Conservation (phyloP, 2,888 invertebrate genomes). For the Nomada ruficornis region DNA sequence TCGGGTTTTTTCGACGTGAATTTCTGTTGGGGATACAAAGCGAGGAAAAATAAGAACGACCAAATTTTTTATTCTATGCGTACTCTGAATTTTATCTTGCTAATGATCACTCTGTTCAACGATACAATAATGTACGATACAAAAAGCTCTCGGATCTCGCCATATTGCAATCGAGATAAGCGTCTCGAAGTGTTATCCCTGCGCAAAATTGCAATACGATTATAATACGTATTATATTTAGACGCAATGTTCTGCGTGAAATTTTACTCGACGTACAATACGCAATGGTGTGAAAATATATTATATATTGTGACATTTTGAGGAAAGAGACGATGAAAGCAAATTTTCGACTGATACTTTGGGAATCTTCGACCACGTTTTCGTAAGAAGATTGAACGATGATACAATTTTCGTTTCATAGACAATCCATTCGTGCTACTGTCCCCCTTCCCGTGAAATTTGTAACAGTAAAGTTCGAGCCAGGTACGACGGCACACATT, state of each 20-base stretch:
- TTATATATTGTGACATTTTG: not conserved
- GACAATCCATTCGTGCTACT: conserved; percentile 61
- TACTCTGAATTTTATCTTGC: not conserved
- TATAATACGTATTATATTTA: conserved; percentile 38
- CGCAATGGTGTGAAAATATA: conserved; percentile 24
- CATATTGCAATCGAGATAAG: conserved; percentile 27
- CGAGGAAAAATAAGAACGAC: conserved; percentile 15
- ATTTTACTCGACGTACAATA: conserved; percentile 31
- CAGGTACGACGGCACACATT: conserved; percentile 1
- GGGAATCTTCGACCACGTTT: conserved; percentile 24
- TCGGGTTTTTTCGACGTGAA: not conserved
- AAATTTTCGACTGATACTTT: conserved; percentile 26
- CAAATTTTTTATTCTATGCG: conserved; percentile 24
- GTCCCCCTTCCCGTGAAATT: conserved; percentile 53
- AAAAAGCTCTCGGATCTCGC: not conserved
- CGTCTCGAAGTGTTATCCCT: conserved; percentile 27
- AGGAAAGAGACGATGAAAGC: not conserved
- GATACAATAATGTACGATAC: conserved; percentile 32
- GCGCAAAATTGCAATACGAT: conserved; percentile 34
- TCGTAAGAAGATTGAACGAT: conserved; percentile 42
- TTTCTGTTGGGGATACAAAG: conserved; percentile 11
- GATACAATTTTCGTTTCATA: conserved; percentile 51
- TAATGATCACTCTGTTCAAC: conserved; percentile 40
- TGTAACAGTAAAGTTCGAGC: conserved; percentile 17
- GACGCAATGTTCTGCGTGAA: conserved; percentile 31